A percentile compares a stretch with the other conserved stretches of the same genome.
Conservation (phyloP, 2,797 vertebrate genomes). For the Melanotaenia parkinsoni region DNA sequence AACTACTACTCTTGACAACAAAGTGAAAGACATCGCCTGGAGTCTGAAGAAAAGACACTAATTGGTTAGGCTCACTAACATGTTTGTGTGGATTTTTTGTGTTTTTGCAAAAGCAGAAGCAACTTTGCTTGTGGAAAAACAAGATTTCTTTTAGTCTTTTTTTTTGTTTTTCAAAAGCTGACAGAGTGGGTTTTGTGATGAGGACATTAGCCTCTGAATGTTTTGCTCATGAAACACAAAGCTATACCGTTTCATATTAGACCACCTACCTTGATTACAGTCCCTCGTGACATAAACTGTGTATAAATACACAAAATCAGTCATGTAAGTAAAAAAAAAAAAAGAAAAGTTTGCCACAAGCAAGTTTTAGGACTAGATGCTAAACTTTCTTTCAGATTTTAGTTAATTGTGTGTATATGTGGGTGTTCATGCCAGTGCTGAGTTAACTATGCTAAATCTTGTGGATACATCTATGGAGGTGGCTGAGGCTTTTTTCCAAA, state of each 20-base stretch:
- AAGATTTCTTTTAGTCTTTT: constrained; percentile 19
- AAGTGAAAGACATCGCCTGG: constrained; percentile 50
- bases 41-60: constrained; percentile 51
- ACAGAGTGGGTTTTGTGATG: constrained; percentile 29
- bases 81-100: constrained; percentile 38
- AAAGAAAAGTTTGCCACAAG: constrained; percentile 35
- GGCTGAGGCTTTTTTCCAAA: constrained; percentile 45
- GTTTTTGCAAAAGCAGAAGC: constrained; percentile 37
- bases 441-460: constrained; percentile 48
- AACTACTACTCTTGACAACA: constrained; percentile 60
- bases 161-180: constrained; percentile 36
- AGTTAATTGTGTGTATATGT: constrained; percentile 70
- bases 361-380: constrained; percentile 46
- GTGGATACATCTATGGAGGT: constrained; percentile 48
- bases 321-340: background rate
- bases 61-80: constrained; percentile 51
- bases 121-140: constrained; percentile 27
- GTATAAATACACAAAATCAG: constrained; percentile 18
- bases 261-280: background rate
- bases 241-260: constrained; percentile 6
- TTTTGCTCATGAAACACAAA: constrained; percentile 17
- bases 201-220: constrained; percentile 23
- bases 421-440: constrained; percentile 49
- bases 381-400: constrained; percentile 49
- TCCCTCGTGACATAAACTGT: constrained; percentile 15